Conservation (phyloP, 2,113 vertebrate species). For the Gambusia holbrooki region DNA sequence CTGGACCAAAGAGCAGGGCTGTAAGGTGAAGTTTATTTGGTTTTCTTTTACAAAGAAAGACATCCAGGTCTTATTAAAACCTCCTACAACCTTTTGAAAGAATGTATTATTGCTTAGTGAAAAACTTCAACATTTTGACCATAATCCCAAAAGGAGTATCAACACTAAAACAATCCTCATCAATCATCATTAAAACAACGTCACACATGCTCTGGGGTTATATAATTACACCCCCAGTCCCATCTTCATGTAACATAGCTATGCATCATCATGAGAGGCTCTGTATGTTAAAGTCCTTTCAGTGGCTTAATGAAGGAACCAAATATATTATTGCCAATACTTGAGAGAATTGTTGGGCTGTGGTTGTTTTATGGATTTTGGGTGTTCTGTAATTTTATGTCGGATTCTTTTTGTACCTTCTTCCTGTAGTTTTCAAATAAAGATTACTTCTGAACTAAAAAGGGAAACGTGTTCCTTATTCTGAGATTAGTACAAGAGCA, state of each 20-base stretch:
- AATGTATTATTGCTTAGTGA: no score
- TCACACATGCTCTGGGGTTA: not conserved
- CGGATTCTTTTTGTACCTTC: conserved; percentile 30
- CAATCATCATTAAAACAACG: no score
- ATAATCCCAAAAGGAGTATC: no score
- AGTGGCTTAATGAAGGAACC: not conserved
- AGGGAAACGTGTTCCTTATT: not conserved
- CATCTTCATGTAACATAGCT: conserved; percentile 16
- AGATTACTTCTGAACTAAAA: conserved; percentile 7
- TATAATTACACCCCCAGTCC: not conserved
- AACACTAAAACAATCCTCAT: no score
- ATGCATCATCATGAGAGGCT: not conserved
- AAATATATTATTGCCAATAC: conserved; percentile 14
- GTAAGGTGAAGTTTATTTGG: no score
- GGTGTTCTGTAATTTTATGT: conserved; percentile 34
- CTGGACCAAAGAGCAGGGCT: no score
- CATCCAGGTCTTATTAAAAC: no score
- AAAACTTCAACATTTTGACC: no score
- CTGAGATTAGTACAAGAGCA: no score
- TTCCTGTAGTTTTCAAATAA: conserved; percentile 49
- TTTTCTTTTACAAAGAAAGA: no score
- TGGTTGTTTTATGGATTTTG: not conserved
- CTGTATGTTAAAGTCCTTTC: not conserved
- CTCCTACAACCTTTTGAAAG: no score
- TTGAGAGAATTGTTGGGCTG: not conserved